A percentile compares a stretch with the other conserved stretches of the same genome.
These are phyloP conservation scores for Caenorhabditis imperialis DNA, from an alignment of 2,888 invertebrate species.

Conservation along the genomic window DNA sequence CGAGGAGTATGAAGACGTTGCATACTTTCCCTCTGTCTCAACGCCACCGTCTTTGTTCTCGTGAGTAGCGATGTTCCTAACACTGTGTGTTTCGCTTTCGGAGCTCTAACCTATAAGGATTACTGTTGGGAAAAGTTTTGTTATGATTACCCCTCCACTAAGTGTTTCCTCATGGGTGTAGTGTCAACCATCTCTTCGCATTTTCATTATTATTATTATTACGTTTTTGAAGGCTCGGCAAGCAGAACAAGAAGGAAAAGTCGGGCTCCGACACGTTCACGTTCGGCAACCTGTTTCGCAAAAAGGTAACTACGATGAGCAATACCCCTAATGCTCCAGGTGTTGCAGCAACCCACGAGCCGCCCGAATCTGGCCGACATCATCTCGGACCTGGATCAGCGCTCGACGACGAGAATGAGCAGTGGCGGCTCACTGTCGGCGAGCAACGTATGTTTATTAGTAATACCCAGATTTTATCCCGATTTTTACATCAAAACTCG, in stretches of 20 bases:
- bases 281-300: constrained; percentile 53
- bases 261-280: constrained; percentile 59
- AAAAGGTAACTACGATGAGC: constrained; percentile 38
- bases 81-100: constrained; percentile 27
- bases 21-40: constrained; percentile 32
- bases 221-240: constrained; percentile 39
- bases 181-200: background rate
- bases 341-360: constrained; percentile 22
- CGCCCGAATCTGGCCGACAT: constrained; percentile 51
- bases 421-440: constrained; percentile 19
- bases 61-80: constrained; percentile 1
- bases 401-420: constrained; percentile 27
- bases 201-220: background rate
- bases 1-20: constrained; percentile 12
- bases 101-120: no score
- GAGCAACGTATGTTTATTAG: no score
- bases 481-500: no score
- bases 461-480: no score
- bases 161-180: no score
- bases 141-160: no score
- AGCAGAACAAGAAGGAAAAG: constrained; percentile 48
- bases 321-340: no score
- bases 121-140: no score
- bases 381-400: constrained; percentile 49
- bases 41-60: constrained; percentile 3